Evolutionary conservation across 2,888 invertebrate genomes (phyloP).

Genomic region (Rhagonycha fulva): DNA sequence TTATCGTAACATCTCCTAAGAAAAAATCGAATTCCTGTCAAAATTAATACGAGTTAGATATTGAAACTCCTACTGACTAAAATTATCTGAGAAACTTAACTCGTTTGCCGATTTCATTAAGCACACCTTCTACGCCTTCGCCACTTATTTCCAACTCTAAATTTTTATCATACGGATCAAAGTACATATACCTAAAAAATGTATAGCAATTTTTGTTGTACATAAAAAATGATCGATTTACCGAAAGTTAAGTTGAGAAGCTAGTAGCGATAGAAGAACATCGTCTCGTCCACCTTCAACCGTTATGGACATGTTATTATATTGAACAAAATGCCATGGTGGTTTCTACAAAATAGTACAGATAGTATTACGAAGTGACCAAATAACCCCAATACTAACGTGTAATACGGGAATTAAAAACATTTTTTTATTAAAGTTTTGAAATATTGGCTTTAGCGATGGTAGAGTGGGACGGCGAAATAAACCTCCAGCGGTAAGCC

Average conservation of each 20-base stretch:
- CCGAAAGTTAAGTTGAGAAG: slow-evolving; percentile 72
- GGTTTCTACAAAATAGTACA: slow-evolving; percentile 59
- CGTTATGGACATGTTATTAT: slow-evolving; percentile 60
- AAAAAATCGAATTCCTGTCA: slow-evolving; percentile 71
- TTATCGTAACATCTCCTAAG: slow-evolving; percentile 75
- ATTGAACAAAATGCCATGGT: slow-evolving; percentile 77
- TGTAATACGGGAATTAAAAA: slow-evolving; percentile 75
- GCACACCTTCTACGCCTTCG: slow-evolving; percentile 71
- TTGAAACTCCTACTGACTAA: neutral
- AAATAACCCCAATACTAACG: slow-evolving; percentile 54
- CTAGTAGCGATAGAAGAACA: slow-evolving; percentile 65
- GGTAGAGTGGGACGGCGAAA: slow-evolving; percentile 72
- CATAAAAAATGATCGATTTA: slow-evolving; percentile 40
- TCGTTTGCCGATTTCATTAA: slow-evolving; percentile 71
- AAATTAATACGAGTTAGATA: slow-evolving; percentile 4
- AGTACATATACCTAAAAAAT: slow-evolving; percentile 63
- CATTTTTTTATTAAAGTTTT: slow-evolving; percentile 66
- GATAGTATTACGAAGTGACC: neutral
- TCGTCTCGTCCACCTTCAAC: slow-evolving; percentile 76
- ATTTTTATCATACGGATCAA: slow-evolving; percentile 76
- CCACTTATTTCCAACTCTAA: slow-evolving; percentile 67
- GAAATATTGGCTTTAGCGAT: slow-evolving; percentile 63
- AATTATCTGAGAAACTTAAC: slow-evolving; percentile 50
- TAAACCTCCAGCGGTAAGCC: slow-evolving; percentile 64
- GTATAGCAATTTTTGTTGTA: neutral